Evolutionary conservation across 2,888 invertebrate genomes (phyloP).

Genomic region (Cryptus armator): DNA sequence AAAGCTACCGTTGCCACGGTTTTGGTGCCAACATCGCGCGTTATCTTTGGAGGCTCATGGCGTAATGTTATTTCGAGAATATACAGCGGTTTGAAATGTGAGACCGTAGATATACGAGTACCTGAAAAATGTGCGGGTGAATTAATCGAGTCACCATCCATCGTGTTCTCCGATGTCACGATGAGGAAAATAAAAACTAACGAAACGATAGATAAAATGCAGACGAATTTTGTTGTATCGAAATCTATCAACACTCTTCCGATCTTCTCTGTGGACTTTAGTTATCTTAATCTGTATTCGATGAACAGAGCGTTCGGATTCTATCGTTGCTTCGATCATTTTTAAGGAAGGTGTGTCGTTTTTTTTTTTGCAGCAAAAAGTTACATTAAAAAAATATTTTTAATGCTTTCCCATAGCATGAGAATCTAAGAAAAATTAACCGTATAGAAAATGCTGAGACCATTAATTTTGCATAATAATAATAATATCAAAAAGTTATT

Average conservation of each 20-base stretch:
- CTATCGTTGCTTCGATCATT: no score
- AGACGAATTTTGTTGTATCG: background rate
- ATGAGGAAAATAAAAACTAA: background rate
- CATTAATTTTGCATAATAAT: no score
- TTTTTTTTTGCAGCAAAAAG: no score
- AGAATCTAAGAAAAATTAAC: no score
- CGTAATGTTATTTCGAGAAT: slow-evolving; percentile 66
- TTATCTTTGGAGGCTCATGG: slow-evolving; percentile 15
- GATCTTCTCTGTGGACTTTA: background rate
- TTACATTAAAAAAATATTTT: no score
- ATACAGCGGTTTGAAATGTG: slow-evolving; percentile 42
- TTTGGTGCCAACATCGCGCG: slow-evolving; percentile 4
- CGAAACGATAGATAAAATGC: background rate
- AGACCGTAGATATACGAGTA: slow-evolving; percentile 60
- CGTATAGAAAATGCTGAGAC: no score
- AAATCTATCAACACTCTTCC: background rate
- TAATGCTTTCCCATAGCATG: no score
- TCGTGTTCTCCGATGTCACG: background rate
- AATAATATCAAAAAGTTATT: no score
- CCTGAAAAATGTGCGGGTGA: slow-evolving; percentile 63
- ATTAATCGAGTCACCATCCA: slow-evolving; percentile 27
- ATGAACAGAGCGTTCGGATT: no score
- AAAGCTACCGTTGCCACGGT: slow-evolving; percentile 28
- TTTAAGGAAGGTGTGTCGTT: no score
- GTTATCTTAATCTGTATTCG: background rate